phyloP scores from a whole-genome alignment of 2,888 invertebrate genomes.

The Erannis defoliaria region DNA sequence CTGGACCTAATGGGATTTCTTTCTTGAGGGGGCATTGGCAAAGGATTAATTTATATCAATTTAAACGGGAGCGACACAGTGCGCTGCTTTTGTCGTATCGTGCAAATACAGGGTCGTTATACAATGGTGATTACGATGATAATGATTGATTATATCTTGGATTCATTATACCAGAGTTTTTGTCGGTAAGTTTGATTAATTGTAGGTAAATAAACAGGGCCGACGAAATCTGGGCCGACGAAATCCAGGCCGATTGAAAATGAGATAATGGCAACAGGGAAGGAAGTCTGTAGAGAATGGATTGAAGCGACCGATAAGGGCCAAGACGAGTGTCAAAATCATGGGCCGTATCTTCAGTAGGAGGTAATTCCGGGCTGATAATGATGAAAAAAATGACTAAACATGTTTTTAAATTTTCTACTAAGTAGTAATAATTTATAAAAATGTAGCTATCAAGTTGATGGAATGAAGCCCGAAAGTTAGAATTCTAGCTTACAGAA shows the following conservation, averaged over 20 bases:
- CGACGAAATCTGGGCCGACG: not conserved
- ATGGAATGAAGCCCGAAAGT: no score
- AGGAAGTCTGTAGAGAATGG: no score
- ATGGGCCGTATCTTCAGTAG: no score
- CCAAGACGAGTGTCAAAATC: no score
- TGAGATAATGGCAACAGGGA: no score
- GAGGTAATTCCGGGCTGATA: no score
- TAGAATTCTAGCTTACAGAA: no score
- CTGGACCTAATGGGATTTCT: slow-evolving; percentile 85
- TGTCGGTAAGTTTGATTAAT: not conserved
- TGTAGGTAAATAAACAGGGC: not conserved
- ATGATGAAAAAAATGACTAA: no score
- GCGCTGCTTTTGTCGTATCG: slow-evolving; percentile 48
- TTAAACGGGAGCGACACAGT: slow-evolving; percentile 77
- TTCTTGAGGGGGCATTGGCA: slow-evolving; percentile 82
- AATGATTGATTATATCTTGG: slow-evolving; percentile 32
- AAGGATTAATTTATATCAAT: slow-evolving; percentile 87
- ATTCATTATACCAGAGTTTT: slow-evolving; percentile 13
- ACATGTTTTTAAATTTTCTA: no score
- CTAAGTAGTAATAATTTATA: no score
- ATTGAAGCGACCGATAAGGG: no score
- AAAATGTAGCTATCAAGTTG: no score
- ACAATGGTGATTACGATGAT: slow-evolving; percentile 26
- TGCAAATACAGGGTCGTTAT: slow-evolving; percentile 33
- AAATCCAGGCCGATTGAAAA: not conserved